A percentile compares a stretch with the other conserved stretches of the same genome.
Evolutionary conservation across 2,888 invertebrate species (phyloP).

Genomic region (Apomyelois bistriatella): DNA sequence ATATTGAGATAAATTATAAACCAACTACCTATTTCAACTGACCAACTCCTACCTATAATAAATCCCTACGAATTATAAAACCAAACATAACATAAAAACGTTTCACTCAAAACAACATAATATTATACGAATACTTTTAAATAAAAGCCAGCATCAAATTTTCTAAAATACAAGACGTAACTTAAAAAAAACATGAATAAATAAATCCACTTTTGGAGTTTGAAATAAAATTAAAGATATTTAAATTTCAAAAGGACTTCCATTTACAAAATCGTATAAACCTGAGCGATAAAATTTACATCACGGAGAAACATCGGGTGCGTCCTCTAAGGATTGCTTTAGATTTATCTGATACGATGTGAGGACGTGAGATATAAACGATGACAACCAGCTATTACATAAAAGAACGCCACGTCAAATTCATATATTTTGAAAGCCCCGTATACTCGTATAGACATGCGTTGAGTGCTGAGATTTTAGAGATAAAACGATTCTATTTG

Average conservation of each 20-base stretch:
- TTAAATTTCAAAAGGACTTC: not conserved
- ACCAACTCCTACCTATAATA: too few relatives aligned
- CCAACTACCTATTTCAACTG: too few relatives aligned
- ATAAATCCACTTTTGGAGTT: too few relatives aligned
- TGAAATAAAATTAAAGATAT: not conserved
- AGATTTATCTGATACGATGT: constrained; percentile 14
- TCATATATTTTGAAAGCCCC: constrained; percentile 1
- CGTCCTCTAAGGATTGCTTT: not conserved
- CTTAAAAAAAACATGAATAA: not conserved
- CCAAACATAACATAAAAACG: too few relatives aligned
- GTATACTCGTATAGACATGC: not conserved
- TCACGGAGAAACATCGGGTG: constrained; percentile 7
- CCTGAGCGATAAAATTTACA: constrained; percentile 4
- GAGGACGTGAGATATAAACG: constrained; percentile 12
- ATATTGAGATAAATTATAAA: not conserved
- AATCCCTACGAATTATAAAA: too few relatives aligned
- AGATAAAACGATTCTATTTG: not conserved
- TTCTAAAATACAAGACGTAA: too few relatives aligned
- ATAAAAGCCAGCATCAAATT: too few relatives aligned
- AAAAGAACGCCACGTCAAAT: constrained; percentile 6
- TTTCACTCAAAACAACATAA: too few relatives aligned
- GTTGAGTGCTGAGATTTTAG: not conserved
- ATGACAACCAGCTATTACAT: constrained; percentile 6
- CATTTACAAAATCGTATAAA: not conserved
- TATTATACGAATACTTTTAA: too few relatives aligned